Evolutionary conservation across 1,140 invertebrate genomes (phyloP).

Genomic region (Amyelois transitella): DNA sequence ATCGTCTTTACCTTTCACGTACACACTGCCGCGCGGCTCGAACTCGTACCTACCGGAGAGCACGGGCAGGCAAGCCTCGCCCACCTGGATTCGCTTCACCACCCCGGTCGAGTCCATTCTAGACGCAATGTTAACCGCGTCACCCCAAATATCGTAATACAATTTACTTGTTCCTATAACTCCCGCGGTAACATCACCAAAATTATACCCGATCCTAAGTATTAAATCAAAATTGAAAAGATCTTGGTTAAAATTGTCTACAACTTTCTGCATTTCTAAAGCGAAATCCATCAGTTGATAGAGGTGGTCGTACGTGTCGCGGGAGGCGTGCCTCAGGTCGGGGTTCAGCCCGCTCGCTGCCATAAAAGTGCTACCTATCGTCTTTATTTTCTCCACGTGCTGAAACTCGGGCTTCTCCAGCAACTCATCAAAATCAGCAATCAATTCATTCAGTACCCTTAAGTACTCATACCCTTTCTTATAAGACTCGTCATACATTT

Average conservation of each 20-base stretch:
- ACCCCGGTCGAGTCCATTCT: slow-evolving; percentile 96
- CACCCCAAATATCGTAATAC: slow-evolving; percentile 99
- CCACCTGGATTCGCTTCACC: slow-evolving; percentile 89
- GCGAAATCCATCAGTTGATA: slow-evolving; percentile 92
- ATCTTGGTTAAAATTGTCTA: slow-evolving; percentile 92
- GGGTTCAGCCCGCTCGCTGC: slow-evolving; percentile 95
- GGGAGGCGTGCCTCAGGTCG: slow-evolving; percentile 76
- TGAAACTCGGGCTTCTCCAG: slow-evolving; percentile 87
- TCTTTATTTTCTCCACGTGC: slow-evolving; percentile 98
- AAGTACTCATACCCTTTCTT: slow-evolving; percentile 94
- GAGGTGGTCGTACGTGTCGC: slow-evolving; percentile 84
- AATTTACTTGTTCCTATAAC: slow-evolving; percentile 97
- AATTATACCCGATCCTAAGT: slow-evolving; percentile 89
- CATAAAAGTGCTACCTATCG: slow-evolving; percentile 98
- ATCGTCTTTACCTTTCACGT: slow-evolving; percentile 96
- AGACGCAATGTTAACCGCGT: slow-evolving; percentile 97
- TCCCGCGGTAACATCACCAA: slow-evolving; percentile 94
- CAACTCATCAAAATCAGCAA: slow-evolving; percentile 96
- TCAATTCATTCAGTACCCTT: slow-evolving; percentile 95
- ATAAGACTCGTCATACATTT: slow-evolving; percentile 97
- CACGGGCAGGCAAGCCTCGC: slow-evolving; percentile 81
- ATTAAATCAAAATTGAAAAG: slow-evolving; percentile 92
- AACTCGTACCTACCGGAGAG: slow-evolving; percentile 84
- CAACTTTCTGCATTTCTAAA: slow-evolving; percentile 88
- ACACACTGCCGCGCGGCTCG: slow-evolving; percentile 89